Evolutionary conservation across 2,113 vertebrate genomes (phyloP), one percentile per base, ranked within the genome.

Genomic region (Alligator mississippiensis): DNA sequence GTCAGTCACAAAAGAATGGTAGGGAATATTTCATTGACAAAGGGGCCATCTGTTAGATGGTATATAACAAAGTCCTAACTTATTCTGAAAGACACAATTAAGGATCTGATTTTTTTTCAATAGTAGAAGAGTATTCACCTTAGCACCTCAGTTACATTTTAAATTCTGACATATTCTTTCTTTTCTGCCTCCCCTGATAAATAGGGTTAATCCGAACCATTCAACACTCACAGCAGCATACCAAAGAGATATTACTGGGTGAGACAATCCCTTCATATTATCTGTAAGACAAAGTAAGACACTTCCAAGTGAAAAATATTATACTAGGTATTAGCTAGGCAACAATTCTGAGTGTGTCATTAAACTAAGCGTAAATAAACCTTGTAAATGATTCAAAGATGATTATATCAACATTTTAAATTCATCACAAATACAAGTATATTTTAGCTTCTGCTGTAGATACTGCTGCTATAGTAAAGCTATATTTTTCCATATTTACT

Each of bases 321-420:
- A 22, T 81, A 55, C 22, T 76, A 77, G 34, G 66, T 60, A 81
- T 25, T 80, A 21, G 25, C 30, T 12, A 19, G 55, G 24, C 30
- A 27, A 60, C 62, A 24, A 34, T 59, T 2, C 21, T 15, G 64
- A 82, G 75, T 34, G 62, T 4, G 0, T 13, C 18, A 47, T 79
- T 70, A 77, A 16, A 17, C 80, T 38, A 54, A 82, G 59, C n/a
- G 66, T 59, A 54, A 62, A 75, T 84, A 77, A 85, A 85, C 3
- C 30, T 59, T 14, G 8, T 62, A 30, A 3, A 1, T 15, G 74
- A 81, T 74, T 85, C 18, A 3, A 47, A 15, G 0, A 0, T 30
- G 34, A 82, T 18, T 21, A 10, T 0, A 1, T 80, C 72, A 55
- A 15, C 80, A 16, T 0, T 0, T 9, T 22, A 59, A 82, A 66